Percentiles rank a stretch among this genome's conserved stretches.
Conservation (phyloP, 2,113 vertebrate genomes). For the Saccopteryx bilineata region DNA sequence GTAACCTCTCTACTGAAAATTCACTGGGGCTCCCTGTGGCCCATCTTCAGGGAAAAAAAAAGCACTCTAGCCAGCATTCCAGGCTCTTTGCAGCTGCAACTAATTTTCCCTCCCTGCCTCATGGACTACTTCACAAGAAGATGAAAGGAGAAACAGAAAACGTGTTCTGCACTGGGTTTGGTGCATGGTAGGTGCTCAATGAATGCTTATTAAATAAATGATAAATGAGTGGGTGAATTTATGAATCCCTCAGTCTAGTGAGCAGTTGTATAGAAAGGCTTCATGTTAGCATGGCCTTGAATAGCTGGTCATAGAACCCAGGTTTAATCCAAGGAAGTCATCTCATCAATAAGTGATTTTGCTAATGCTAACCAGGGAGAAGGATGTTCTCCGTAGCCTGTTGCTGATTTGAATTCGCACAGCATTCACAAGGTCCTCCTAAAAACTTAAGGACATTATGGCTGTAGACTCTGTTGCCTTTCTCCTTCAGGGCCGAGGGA, state of each 20-base stretch:
- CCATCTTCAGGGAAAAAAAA: neutral
- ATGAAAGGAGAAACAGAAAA: constrained; percentile 29
- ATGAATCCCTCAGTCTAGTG: neutral
- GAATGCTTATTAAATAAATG: constrained; percentile 42
- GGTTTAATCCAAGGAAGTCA: neutral
- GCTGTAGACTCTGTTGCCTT: neutral
- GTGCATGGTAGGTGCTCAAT: neutral
- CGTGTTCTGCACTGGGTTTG: neutral
- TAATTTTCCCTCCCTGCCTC: neutral
- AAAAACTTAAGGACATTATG: neutral
- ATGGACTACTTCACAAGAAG: neutral
- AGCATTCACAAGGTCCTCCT: neutral
- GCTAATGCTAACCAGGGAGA: neutral
- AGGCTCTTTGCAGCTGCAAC: neutral
- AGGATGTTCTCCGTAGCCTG: neutral
- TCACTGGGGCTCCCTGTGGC: neutral
- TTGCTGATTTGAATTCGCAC: neutral
- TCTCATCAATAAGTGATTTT: neutral
- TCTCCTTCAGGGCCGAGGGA: neutral
- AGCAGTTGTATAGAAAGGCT: neutral
- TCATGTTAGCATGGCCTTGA: neutral
- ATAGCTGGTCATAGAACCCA: neutral
- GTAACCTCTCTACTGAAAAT: neutral
- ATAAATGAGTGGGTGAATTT: neutral
- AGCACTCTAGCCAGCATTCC: neutral